Percentiles rank a stretch among this genome's conserved stretches.
Evolutionary conservation across 2,797 vertebrate genomes (phyloP).

Genomic region (Podarcis siculus): DNA sequence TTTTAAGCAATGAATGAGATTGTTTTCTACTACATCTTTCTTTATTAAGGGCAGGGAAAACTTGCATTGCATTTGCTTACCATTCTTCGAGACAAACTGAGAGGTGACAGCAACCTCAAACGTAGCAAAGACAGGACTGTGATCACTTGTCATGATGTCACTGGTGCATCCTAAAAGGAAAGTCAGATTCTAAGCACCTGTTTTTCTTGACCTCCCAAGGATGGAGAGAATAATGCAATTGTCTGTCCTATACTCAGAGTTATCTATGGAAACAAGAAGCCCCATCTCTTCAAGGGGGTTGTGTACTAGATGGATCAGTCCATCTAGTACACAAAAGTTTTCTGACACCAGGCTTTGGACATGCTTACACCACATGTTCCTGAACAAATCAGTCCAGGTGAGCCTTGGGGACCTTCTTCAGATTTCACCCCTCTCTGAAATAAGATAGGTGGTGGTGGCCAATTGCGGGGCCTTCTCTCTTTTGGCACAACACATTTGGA

Average conservation of each 20-base stretch:
- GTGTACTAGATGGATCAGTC: not conserved
- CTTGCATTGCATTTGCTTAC: slow-evolving; percentile 73
- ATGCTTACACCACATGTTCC: not conserved
- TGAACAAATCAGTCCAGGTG: not conserved
- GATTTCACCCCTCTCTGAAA: not conserved
- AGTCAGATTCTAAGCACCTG: not conserved
- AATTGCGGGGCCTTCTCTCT: not conserved
- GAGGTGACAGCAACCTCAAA: slow-evolving; percentile 97
- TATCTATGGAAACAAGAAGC: not conserved
- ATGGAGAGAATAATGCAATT: slow-evolving; percentile 63
- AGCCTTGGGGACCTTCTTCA: not conserved
- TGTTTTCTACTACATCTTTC: not conserved
- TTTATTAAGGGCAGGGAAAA: not conserved
- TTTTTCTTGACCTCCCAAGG: slow-evolving; percentile 73
- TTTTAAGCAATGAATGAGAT: not conserved
- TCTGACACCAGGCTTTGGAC: no score
- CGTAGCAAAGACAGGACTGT: slow-evolving; percentile 95
- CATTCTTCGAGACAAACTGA: slow-evolving; percentile 97
- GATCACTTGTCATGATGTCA: slow-evolving; percentile 96
- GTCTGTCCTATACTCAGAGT: not conserved
- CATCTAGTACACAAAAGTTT: not conserved
- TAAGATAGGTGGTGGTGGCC: not conserved
- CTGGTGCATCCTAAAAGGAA: slow-evolving; percentile 87
- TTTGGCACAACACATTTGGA: not conserved
- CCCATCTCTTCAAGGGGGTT: not conserved